A percentile compares a stretch with the other conserved stretches of the same genome.
Evolutionary conservation across 2,888 invertebrate species (phyloP).

Genomic region (Hyalella azteca): DNA sequence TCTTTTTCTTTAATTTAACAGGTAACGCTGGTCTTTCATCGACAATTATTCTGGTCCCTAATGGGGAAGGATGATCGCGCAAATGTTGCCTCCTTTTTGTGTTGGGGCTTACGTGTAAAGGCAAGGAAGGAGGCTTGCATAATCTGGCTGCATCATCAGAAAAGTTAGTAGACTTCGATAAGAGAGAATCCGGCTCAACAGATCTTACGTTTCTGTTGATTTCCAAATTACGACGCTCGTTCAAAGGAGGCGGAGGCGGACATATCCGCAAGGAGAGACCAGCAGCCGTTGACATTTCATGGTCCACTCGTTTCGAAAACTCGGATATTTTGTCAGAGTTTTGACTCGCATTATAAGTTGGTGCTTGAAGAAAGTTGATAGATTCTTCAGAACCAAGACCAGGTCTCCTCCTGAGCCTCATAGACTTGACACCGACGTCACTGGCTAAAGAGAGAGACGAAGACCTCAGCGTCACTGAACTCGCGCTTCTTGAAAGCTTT

Average conservation of each 20-base stretch:
- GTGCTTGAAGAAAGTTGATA: not conserved
- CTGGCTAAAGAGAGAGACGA: constrained; percentile 45
- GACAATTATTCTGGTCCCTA: constrained; percentile 32
- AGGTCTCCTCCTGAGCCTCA: constrained; percentile 47
- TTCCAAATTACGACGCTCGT: not conserved
- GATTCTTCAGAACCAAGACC: constrained; percentile 48
- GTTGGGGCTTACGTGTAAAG: constrained; percentile 41
- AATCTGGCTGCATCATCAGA: not conserved
- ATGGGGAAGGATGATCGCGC: constrained; percentile 40
- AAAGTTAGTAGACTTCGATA: no score
- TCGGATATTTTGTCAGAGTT: not conserved
- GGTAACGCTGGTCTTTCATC: constrained; percentile 57
- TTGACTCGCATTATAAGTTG: not conserved
- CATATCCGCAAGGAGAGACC: constrained; percentile 18
- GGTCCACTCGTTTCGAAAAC: no score
- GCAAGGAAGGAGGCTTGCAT: constrained; percentile 46
- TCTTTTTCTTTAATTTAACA: constrained; percentile 49
- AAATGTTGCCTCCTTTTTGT: constrained; percentile 38
- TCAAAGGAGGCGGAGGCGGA: constrained; percentile 30
- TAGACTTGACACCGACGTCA: constrained; percentile 38
- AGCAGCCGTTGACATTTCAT: no score
- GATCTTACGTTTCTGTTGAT: no score
- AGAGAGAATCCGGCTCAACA: no score
- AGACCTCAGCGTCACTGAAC: constrained; percentile 51
- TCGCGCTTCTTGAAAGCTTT: constrained; percentile 53